These are phyloP conservation scores for Esperia sulphurella DNA, from an alignment of 2,888 invertebrate genomes.

Conservation along the genomic window DNA sequence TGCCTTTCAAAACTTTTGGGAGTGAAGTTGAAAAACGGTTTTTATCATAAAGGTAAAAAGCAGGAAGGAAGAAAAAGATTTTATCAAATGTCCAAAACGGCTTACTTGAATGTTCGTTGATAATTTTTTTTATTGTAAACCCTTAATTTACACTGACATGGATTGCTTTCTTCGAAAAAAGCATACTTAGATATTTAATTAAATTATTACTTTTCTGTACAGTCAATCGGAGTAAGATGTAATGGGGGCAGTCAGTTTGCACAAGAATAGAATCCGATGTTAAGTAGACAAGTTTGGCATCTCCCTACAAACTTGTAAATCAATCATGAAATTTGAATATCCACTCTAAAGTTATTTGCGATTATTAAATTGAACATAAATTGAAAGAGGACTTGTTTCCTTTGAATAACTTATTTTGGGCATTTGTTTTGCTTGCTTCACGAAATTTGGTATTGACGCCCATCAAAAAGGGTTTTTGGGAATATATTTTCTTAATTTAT, in stretches of 20 bases:
- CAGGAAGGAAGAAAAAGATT: no score
- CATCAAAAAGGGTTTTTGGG: conserved; percentile 43
- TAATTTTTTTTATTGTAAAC: not conserved
- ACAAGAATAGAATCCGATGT: conserved; percentile 18
- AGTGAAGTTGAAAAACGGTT: no score
- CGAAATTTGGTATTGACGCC: conserved; percentile 38
- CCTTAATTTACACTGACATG: no score
- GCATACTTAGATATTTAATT: not conserved
- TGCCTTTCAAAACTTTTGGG: no score
- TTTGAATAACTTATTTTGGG: conserved; percentile 27
- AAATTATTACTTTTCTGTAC: no score
- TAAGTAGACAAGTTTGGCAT: conserved; percentile 18
- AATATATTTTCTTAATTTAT: conserved; percentile 64
- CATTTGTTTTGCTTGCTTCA: conserved; percentile 39
- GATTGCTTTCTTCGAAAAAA: not conserved
- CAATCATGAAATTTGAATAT: conserved; percentile 36
- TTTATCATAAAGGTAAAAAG: no score
- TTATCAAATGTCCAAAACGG: no score
- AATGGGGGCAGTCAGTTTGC: conserved; percentile 6
- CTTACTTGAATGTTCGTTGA: not conserved
- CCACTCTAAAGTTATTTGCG: conserved; percentile 28
- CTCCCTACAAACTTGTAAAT: conserved; percentile 25
- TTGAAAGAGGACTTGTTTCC: conserved; percentile 24
- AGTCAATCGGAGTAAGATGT: not conserved
- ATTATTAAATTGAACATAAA: conserved; percentile 37